A percentile compares a stretch with the other conserved stretches of the same genome.
These are phyloP conservation scores for Drosophila kuntzei DNA, from an alignment of 2,888 invertebrate species.

Conservation along the genomic window DNA sequence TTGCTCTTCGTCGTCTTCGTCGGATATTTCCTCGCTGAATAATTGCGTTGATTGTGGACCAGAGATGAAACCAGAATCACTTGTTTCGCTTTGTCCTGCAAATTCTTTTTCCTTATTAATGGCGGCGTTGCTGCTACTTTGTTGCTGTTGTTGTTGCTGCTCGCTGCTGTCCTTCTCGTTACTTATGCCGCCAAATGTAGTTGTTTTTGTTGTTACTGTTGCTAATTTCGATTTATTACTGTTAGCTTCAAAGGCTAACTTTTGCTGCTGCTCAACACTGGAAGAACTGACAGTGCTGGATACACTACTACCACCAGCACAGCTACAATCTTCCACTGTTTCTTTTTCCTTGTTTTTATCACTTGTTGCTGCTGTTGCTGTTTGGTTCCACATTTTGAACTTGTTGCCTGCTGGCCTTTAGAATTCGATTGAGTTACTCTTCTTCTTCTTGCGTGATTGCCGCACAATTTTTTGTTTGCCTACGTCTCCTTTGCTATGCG, in stretches of 20 bases:
- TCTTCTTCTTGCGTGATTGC: slow-evolving; percentile 23
- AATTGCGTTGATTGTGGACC: slow-evolving; percentile 84
- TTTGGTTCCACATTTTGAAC: slow-evolving; percentile 83
- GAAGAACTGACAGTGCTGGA: slow-evolving; percentile 46
- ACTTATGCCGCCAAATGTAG: slow-evolving; percentile 61
- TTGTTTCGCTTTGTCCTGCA: slow-evolving; percentile 69
- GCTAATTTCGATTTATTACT: slow-evolving; percentile 60
- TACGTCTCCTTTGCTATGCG: slow-evolving; percentile 26
- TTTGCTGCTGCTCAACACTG: slow-evolving; percentile 71
- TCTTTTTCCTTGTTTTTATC: slow-evolving; percentile 77
- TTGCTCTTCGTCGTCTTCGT: slow-evolving; percentile 36
- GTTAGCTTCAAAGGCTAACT: slow-evolving; percentile 54
- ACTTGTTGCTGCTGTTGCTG: slow-evolving; percentile 77
- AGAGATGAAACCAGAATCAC: slow-evolving; percentile 86
- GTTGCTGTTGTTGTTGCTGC: slow-evolving; percentile 45
- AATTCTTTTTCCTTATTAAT: slow-evolving; percentile 71
- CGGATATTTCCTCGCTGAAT: slow-evolving; percentile 62
- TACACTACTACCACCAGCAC: slow-evolving; percentile 58
- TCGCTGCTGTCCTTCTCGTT: slow-evolving; percentile 58
- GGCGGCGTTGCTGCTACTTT: slow-evolving; percentile 45
- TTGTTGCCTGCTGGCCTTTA: slow-evolving; percentile 60
- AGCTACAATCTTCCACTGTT: slow-evolving; percentile 73
- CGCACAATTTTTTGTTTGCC: slow-evolving; percentile 21
- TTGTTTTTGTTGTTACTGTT: slow-evolving; percentile 48
- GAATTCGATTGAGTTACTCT: slow-evolving; percentile 39